Evolutionary conservation across 2,113 vertebrate species (phyloP).

Genomic region (Rattus norvegicus): DNA sequence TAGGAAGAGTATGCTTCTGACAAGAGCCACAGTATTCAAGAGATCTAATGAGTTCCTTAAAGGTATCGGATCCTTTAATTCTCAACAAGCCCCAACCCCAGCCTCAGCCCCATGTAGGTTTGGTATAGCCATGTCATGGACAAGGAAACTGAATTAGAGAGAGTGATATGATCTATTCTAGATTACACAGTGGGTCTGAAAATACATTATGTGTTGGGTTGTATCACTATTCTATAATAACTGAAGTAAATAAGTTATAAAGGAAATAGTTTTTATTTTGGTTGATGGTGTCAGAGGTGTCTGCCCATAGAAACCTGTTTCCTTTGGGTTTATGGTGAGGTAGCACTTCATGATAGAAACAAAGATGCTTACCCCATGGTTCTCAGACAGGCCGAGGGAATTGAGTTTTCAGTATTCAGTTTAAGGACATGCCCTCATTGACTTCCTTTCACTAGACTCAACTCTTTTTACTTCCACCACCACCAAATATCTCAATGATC

Average conservation of each 20-base stretch:
- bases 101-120: background rate
- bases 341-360: background rate
- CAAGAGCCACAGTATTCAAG: background rate
- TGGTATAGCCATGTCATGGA: background rate
- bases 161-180: background rate
- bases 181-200: background rate
- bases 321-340: background rate
- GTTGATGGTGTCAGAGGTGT: background rate
- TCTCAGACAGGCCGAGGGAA: background rate
- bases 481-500: background rate
- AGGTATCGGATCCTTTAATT: background rate
- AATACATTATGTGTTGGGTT: background rate
- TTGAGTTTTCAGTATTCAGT: too few relatives aligned
- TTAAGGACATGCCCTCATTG: too few relatives aligned
- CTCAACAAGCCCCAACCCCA: background rate
- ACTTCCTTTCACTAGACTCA: background rate
- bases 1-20: fast-evolving
- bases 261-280: background rate
- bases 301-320: background rate
- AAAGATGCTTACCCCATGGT: too few relatives aligned
- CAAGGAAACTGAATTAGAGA: background rate
- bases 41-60: background rate
- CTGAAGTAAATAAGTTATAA: too few relatives aligned
- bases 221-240: background rate
- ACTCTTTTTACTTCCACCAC: background rate